Base-by-base conservation (phyloP, 1,140 invertebrate species). In the Neodiprion fabricii region DNA sequence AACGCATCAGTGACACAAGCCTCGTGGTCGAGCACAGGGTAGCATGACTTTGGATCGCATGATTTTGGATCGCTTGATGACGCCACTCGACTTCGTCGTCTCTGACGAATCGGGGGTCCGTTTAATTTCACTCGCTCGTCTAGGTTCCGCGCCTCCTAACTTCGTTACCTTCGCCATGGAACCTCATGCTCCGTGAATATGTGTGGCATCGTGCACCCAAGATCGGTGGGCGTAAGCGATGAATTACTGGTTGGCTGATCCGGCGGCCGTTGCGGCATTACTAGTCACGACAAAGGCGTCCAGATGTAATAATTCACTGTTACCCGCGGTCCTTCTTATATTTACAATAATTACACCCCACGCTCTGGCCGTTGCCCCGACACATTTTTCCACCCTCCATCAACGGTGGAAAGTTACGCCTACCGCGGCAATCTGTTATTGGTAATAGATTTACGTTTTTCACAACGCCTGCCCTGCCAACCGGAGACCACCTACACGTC, bases 291-390 rank as follows among this genome's bases (percentile, higher is more conserved):
- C 78, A 79, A 80, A 80, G 74, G 70, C 70, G 53, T 71, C 67
- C 70, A 75, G 68, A 70, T 47, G 72, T 53, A 70, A 77, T 77
- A 80, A 81, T 72, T 81, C 75, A 74, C 28, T 61, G 53, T 61
- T 61, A 61, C 53, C 72, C 28, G 66, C 49, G 48, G 72, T 67
- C 73, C 53, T 72, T 76, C 74, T 78, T 79, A 77, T 79, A 81
- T 82, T 82, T 79, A 79, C 75, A 82, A 82, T 81, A 82, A 81
- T 79, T 82, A 76, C 78, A 80, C 67, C 40, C 67, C 40, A 69
- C 67, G 67, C 40, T 11, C 67, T 69, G 3, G 53, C 9, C 5
- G n/a, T 61, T 61, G 3, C 53, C 9, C 53, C 53, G n/a, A 61
- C 53, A 17, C 11, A 61, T 61, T 61, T 61, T 14, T 61, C 53